Evolutionary conservation across 2,113 vertebrate genomes (phyloP).

Genomic region (Heliornis fulica): DNA sequence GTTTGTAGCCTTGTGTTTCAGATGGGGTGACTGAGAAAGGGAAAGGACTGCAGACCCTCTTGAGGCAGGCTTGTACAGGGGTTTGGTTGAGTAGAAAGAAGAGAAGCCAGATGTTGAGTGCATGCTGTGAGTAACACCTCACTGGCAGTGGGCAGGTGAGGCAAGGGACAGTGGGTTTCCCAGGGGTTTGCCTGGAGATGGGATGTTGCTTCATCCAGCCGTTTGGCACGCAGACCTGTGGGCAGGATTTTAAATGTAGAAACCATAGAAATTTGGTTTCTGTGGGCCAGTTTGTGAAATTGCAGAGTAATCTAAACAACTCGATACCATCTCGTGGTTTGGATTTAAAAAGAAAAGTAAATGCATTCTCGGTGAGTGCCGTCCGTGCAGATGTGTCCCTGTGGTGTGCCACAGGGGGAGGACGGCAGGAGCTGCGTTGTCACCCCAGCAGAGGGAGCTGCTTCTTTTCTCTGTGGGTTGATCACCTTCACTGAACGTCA

Average conservation of each 20-base stretch:
- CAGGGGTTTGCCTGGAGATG: neutral
- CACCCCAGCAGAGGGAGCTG: constrained; percentile 25
- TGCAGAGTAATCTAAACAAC: neutral
- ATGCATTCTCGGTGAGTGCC: neutral
- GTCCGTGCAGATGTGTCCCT: neutral
- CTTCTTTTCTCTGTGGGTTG: neutral
- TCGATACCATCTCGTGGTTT: neutral
- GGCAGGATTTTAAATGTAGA: neutral
- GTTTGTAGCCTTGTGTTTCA: neutral
- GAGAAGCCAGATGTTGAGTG: neutral
- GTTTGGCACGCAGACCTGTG: neutral
- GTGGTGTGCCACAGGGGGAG: neutral
- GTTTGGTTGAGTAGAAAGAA: neutral
- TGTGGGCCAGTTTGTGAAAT: neutral
- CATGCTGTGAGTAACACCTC: neutral
- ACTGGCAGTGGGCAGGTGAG: neutral
- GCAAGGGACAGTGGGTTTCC: neutral
- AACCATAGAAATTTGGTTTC: neutral
- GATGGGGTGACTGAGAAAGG: neutral
- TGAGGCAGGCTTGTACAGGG: neutral
- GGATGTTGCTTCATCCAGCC: neutral
- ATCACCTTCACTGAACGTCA: neutral
- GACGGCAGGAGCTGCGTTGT: neutral
- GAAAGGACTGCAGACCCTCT: neutral
- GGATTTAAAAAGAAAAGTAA: neutral